These are phyloP conservation scores for Oxystoma pomonae DNA, from an alignment of 2,888 invertebrate genomes.

Conservation along the genomic window DNA sequence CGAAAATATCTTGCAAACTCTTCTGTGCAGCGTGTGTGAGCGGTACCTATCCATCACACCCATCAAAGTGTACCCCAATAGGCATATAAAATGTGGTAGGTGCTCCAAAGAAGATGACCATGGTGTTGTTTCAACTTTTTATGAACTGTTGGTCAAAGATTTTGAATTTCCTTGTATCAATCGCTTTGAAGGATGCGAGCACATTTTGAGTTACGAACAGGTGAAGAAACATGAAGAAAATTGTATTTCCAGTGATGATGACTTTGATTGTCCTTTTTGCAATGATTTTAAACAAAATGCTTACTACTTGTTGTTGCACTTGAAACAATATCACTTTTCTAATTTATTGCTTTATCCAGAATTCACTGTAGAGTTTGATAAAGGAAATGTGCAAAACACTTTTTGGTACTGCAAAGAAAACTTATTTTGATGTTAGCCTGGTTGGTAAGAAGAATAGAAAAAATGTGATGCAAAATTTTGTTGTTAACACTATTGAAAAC, in stretches of 20 bases:
- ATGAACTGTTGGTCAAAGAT: conserved; percentile 2
- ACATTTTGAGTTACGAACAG: neutral
- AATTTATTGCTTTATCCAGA: neutral
- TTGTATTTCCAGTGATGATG: neutral
- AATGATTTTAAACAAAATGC: neutral
- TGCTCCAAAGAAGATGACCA: conserved; percentile 2
- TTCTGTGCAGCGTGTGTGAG: neutral
- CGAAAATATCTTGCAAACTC: neutral
- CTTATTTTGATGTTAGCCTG: neutral
- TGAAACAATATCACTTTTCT: neutral
- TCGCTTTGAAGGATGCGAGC: conserved; percentile 2
- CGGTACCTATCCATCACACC: conserved; percentile 5
- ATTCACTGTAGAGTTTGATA: neutral
- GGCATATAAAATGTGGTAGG: conserved; percentile 9
- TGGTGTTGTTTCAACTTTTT: conserved; percentile 7
- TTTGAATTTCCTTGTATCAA: conserved; percentile 9
- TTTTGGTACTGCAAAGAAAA: neutral
- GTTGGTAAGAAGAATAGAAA: neutral
- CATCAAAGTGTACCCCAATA: conserved; percentile 5
- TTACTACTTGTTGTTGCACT: neutral
- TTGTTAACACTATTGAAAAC: neutral
- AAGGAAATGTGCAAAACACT: neutral
- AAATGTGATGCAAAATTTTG: neutral
- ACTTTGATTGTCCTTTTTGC: conserved; percentile 3
- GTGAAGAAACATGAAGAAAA: neutral